These are phyloP conservation scores for Patella vulgata DNA, from an alignment of 1,140 invertebrate species.

Conservation along the genomic window DNA sequence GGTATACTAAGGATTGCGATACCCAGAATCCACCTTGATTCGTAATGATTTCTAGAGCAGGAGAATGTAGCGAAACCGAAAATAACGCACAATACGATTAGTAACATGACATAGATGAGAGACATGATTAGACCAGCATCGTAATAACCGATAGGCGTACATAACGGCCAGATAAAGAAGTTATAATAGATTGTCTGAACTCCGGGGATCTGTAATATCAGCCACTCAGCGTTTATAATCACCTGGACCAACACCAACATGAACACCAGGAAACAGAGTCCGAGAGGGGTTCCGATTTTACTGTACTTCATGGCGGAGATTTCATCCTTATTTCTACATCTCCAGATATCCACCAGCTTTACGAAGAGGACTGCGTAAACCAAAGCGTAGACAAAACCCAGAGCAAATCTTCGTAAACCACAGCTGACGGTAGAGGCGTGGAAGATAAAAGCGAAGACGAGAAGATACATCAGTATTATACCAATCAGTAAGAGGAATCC, in stretches of 20 bases:
- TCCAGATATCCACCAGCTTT: constrained; percentile 68
- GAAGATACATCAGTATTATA: constrained; percentile 66
- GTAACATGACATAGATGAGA: constrained; percentile 68
- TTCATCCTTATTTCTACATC: constrained; percentile 56
- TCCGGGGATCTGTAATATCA: constrained; percentile 62
- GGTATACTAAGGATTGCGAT: constrained; percentile 60
- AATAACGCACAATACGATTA: constrained; percentile 64
- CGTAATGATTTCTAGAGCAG: constrained; percentile 52
- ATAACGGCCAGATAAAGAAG: constrained; percentile 53
- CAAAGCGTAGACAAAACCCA: constrained; percentile 67
- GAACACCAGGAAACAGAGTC: constrained; percentile 64
- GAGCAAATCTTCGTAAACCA: constrained; percentile 64
- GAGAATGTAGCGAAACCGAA: constrained; percentile 54
- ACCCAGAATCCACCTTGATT: constrained; percentile 68
- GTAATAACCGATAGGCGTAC: constrained; percentile 59
- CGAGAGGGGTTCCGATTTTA: constrained; percentile 61
- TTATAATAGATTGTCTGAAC: constrained; percentile 50
- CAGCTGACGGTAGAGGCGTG: constrained; percentile 66
- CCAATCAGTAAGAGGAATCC: constrained; percentile 69
- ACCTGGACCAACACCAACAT: constrained; percentile 66
- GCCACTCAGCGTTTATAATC: constrained; percentile 67
- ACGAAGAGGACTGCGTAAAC: constrained; percentile 68
- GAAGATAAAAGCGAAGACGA: constrained; percentile 69
- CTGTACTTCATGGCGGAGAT: constrained; percentile 58
- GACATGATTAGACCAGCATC: constrained; percentile 68